Percentiles rank a stretch among this genome's conserved stretches.
These are phyloP conservation scores for Sphaeridia pumilis DNA, from an alignment of 2,888 invertebrate genomes.

Conservation along the genomic window DNA sequence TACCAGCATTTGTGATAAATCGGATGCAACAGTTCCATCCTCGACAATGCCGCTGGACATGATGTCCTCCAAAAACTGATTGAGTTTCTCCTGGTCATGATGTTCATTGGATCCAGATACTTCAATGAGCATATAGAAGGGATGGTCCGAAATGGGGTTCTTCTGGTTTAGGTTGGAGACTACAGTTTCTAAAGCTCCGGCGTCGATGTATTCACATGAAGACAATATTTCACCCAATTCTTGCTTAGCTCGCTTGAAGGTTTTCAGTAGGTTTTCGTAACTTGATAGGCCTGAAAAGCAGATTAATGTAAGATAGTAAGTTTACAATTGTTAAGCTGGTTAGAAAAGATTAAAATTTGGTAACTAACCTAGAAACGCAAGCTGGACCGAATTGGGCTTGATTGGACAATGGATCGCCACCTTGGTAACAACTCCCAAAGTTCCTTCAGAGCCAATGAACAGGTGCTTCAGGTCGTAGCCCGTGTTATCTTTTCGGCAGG, in stretches of 20 bases:
- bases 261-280: conserved; percentile 65
- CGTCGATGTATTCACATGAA: conserved; percentile 91
- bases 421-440: conserved; percentile 85
- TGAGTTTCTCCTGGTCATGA: conserved; percentile 83
- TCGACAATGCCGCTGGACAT: conserved; percentile 51
- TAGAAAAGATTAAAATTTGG: conserved; percentile 1
- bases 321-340: conserved; percentile 8
- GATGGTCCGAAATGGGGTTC: conserved; percentile 43
- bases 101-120: conserved; percentile 70
- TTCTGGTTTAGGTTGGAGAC: conserved; percentile 50
- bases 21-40: conserved; percentile 79
- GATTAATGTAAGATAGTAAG: too few species aligned
- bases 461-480: conserved; percentile 93
- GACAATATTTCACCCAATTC: conserved; percentile 81
- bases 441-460: conserved; percentile 96
- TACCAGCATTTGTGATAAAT: conserved; percentile 44
- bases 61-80: conserved; percentile 53
- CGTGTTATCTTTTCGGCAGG: conserved; percentile 91
- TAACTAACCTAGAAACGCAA: conserved; percentile 72
- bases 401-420: conserved; percentile 82
- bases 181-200: conserved; percentile 55
- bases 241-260: conserved; percentile 59
- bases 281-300: conserved; percentile 52
- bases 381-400: conserved; percentile 63
- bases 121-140: conserved; percentile 77